These are phyloP conservation scores for Ophraella communa DNA, from an alignment of 2,888 invertebrate species.

Conservation along the genomic window DNA sequence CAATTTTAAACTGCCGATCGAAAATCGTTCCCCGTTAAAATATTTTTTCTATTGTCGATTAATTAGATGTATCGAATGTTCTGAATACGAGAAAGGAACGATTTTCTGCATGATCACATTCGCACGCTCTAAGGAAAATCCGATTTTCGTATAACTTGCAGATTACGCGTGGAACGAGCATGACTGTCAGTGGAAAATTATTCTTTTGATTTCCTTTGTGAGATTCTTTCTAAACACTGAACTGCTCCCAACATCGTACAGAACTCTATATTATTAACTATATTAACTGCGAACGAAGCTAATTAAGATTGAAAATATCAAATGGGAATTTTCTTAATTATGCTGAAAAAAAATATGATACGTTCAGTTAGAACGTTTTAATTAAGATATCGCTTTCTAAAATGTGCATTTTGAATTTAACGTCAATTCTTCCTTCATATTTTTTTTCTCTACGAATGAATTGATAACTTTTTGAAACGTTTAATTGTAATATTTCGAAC, in stretches of 20 bases:
- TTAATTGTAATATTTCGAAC: no score
- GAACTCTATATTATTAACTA: background rate
- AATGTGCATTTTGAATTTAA: no score
- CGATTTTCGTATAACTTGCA: background rate
- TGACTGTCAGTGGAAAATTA: background rate
- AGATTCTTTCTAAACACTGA: background rate
- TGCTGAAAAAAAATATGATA: no score
- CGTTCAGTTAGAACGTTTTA: no score
- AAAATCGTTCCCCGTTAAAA: no score
- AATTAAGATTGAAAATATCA: background rate
- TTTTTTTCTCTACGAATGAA: no score
- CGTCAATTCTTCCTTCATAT: no score
- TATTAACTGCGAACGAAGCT: background rate
- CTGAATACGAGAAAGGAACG: background rate
- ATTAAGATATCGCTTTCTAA: no score
- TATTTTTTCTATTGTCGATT: background rate
- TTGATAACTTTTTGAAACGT: no score
- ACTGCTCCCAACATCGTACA: background rate
- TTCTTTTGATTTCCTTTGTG: slow-evolving; percentile 5
- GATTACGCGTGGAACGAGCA: background rate
- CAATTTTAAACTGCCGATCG: no score
- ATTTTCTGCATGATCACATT: background rate
- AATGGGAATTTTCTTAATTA: no score
- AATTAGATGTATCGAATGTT: no score
- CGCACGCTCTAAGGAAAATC: background rate